Conservation (phyloP, 2,888 invertebrate genomes). For the Protonemura montana region DNA sequence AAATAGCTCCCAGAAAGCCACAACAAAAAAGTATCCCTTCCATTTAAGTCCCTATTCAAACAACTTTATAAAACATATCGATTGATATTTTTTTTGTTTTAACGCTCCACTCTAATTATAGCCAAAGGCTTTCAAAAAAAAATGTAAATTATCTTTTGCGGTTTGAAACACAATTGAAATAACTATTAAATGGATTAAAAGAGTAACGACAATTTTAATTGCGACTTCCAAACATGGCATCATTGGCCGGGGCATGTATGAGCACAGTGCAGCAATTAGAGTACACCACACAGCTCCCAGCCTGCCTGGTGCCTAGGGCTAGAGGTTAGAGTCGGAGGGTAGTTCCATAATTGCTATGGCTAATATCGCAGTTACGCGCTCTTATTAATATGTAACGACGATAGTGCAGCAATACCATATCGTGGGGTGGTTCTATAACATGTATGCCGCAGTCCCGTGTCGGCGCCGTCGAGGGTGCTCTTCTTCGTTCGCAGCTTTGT, state of each 20-base stretch:
- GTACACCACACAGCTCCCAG: background rate
- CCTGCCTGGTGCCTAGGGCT: background rate
- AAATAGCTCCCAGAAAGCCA: background rate
- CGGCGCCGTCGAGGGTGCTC: too few relatives aligned
- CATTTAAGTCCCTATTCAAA: background rate
- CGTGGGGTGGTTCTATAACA: too few relatives aligned
- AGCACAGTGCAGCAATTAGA: background rate
- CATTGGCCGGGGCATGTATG: background rate
- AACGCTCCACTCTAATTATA: background rate
- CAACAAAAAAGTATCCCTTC: background rate
- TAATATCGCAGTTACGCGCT: background rate
- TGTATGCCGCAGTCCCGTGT: too few relatives aligned
- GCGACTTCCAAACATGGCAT: background rate
- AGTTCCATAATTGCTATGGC: background rate
- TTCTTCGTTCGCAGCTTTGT: too few relatives aligned
- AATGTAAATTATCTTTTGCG: background rate
- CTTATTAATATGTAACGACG: background rate
- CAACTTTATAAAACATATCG: background rate
- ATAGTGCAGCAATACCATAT: background rate
- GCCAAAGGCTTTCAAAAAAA: background rate
- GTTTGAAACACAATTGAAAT: background rate
- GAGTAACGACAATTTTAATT: background rate
- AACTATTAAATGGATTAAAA: conserved; percentile 7
- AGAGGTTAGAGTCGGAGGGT: background rate
- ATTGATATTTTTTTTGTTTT: background rate